phyloP scores from a whole-genome alignment of 2,888 invertebrate species.

The Artemia sinica region DNA sequence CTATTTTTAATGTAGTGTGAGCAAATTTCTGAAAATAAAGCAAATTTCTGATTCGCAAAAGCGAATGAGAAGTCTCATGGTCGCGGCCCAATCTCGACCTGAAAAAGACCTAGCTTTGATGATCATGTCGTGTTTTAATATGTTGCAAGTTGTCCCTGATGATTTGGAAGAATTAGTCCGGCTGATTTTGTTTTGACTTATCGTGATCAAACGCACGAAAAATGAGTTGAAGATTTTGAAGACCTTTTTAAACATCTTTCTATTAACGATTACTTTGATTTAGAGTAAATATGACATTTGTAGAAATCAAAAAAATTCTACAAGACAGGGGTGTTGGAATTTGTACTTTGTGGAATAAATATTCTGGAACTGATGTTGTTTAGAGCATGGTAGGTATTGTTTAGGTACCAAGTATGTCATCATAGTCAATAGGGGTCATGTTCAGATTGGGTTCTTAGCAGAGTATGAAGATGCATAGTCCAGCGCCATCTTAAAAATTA shows the following conservation, averaged over 20 bases:
- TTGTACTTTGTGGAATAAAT: slow-evolving; percentile 98
- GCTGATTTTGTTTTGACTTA: slow-evolving; percentile 79
- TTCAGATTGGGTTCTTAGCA: too few species aligned
- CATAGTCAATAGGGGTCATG: too few species aligned
- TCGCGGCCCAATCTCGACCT: slow-evolving; percentile 87
- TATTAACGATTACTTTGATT: slow-evolving; percentile 71
- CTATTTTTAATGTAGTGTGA: slow-evolving; percentile 87
- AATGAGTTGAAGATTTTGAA: slow-evolving; percentile 59
- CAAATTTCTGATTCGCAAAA: slow-evolving; percentile 34
- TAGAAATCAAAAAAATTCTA: slow-evolving; percentile 55
- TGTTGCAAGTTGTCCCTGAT: slow-evolving; percentile 54
- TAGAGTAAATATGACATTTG: slow-evolving; percentile 65
- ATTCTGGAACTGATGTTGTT: slow-evolving; percentile 77
- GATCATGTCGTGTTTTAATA: slow-evolving; percentile 62
- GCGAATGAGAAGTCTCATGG: slow-evolving; percentile 50
- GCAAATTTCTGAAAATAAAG: slow-evolving; percentile 39
- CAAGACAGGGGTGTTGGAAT: slow-evolving; percentile 54
- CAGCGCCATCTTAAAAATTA: too few species aligned
- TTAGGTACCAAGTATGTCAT: too few species aligned
- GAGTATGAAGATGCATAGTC: too few species aligned
- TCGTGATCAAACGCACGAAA: slow-evolving; percentile 61
- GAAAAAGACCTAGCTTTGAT: slow-evolving; percentile 94
- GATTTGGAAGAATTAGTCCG: slow-evolving; percentile 49
- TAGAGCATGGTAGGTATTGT: too few species aligned
- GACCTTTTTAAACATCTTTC: slow-evolving; percentile 64